Base-by-base conservation (phyloP, 2,113 vertebrate genomes). In the Abramis brama region DNA sequence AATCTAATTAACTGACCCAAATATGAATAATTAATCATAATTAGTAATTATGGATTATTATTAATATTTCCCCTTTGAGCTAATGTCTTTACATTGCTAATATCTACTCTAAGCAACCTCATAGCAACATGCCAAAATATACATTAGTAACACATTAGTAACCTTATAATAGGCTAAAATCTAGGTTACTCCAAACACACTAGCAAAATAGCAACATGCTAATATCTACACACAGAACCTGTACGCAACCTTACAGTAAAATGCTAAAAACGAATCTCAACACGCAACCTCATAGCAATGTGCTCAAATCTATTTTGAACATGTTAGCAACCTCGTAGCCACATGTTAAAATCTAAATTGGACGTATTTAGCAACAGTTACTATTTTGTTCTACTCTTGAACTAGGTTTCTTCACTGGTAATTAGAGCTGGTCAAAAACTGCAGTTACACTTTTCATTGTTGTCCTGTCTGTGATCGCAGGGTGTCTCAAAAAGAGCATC, bases 391-490 rank as follows among this genome's bases (percentile, higher is more conserved):
- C 36, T 70, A 36, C 17, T 39, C 33, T 39, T 70, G 21, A 70
- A 70, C 17, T 43, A 23, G 39, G 11, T 47, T 47, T 75, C 8
- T 25, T 74, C 71, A 7, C 5, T 74, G 6, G 13, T 27, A 47
- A 27, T 75, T 47, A 23, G 19, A 71, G 21, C 68, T 43, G 19
- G 36, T 43, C 68, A 75, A 25, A 75, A 75, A 75, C 43, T 3
- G n/a, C 43, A 50, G 73, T 50, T 17, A 27, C 73, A 75, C 50
- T 75, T 75, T 75, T 27, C 73, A 79, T 86, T 43, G 15, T 73
- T 70, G 85, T 7, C 15, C 19, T 50, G 19, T 62, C 27, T 30
- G 27, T 79, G 47, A 50, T 79, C 19, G 13, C 60, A 70, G 47
- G 17, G 33, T 12, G 27, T 52, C 70, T 80, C 27, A 57, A 4